Base-by-base conservation (phyloP, 2,797 vertebrate species). In the Tenualosa ilisha region DNA sequence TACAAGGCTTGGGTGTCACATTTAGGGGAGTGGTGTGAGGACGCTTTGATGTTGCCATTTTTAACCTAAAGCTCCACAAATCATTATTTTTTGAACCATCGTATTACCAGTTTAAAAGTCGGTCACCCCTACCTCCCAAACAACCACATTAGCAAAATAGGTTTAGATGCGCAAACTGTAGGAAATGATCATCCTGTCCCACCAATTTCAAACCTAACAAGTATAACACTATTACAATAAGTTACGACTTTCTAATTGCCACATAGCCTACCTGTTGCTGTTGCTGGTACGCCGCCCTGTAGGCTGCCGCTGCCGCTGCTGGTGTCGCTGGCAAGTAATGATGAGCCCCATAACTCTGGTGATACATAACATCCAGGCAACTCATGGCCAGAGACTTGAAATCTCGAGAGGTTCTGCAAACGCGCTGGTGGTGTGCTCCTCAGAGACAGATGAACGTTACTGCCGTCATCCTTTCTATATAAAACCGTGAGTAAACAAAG, bases 321-420 rank as follows among this genome's bases (percentile, higher is more conserved):
- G 91, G 87, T 83, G 91, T 92, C 24, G 95, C 91, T 83, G 96
- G 94, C 89, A 92, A 61, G 91, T 94, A 94, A 89, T 96, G 97
- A 95, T 97, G 96, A 90, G 97, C 96, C 93, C 96, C 97, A 96
- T 97, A 97, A 92, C 96, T 95, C 91, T 97, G 97, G 90, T 97
- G 97, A 95, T 97, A 97, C 96, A 97, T 97, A 95, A 99, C 96
- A 96, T 97, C 97, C 94, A 97, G 95, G 94, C 98, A 98, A 93
- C 98, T 99, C 98, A 99, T 99, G 93, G 95, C 96, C 93, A 93
- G 91, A 85, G 88, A 93, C 83, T 89, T 75, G 91, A 84, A 91
- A 88, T 89, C 59, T 86, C 37, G 81, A 46, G 63, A 81, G 88
- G 84, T 82, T 43, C 72, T 43, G 72, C 72, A 37, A 79, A 75